A percentile compares a stretch with the other conserved stretches of the same genome.
Conservation (phyloP, 2,888 invertebrate genomes). For the Druceiella hillmani region DNA sequence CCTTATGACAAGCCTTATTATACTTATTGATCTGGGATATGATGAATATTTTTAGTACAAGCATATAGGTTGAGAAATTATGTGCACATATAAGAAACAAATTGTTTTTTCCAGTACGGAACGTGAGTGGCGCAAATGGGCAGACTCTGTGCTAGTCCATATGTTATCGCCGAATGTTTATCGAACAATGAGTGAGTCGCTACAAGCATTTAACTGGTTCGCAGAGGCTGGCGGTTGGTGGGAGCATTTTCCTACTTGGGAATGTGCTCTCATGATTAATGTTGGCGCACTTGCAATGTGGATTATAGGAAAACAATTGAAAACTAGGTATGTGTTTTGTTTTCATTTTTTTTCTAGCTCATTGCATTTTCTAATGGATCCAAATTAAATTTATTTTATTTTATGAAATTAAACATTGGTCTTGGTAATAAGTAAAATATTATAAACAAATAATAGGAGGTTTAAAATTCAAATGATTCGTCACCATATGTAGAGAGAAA, state of each 20-base stretch:
- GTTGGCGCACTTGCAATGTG: conserved; percentile 94
- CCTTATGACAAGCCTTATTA: too few species aligned
- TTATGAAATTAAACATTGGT: too few species aligned
- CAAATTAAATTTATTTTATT: too few species aligned
- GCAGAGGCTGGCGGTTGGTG: conserved; percentile 91
- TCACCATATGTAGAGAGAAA: too few species aligned
- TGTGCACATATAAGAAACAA: conserved; percentile 3
- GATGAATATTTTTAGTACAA: conserved; percentile 4
- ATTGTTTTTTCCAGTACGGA: conserved; percentile 65
- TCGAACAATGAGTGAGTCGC: conserved; percentile 74
- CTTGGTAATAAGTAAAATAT: too few species aligned
- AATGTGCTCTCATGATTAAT: conserved; percentile 81
- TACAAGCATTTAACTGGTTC: conserved; percentile 93
- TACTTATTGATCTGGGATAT: too few species aligned
- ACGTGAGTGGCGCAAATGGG: conserved; percentile 94
- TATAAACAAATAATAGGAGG: too few species aligned
- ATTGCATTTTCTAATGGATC: not conserved
- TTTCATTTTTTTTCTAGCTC: conserved; percentile 1
- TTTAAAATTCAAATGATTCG: too few species aligned
- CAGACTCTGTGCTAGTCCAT: conserved; percentile 86
- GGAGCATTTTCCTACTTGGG: conserved; percentile 80
- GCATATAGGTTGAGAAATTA: conserved; percentile 7
- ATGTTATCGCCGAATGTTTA: conserved; percentile 96
- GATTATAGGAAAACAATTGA: conserved; percentile 81
- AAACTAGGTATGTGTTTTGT: conserved; percentile 56